Evolutionary conservation across 2,888 invertebrate genomes (phyloP).

Genomic region (Drosophila differens): DNA sequence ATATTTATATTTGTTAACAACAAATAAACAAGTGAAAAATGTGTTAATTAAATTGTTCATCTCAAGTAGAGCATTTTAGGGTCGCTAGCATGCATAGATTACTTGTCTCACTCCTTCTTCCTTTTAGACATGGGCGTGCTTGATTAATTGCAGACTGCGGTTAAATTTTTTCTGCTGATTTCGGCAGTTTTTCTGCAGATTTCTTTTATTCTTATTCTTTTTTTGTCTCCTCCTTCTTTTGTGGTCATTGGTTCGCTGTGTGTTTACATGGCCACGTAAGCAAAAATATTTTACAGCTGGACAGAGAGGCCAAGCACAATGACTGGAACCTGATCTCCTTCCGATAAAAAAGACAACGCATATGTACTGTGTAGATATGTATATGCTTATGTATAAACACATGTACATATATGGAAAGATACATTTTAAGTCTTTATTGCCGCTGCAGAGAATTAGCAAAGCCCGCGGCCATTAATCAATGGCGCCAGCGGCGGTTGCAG

Average conservation of each 20-base stretch:
- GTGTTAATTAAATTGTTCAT: too few species aligned
- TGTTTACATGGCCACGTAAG: conserved; percentile 59
- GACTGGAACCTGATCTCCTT: conserved; percentile 8
- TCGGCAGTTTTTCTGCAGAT: conserved; percentile 54
- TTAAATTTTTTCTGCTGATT: conserved; percentile 69
- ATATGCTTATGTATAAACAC: neutral
- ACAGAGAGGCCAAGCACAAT: conserved; percentile 27
- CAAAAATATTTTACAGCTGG: conserved; percentile 63
- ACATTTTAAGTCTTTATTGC: conserved; percentile 38
- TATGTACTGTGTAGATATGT: neutral
- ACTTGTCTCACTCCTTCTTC: conserved; percentile 6
- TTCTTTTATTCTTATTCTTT: conserved; percentile 6
- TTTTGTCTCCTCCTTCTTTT: neutral
- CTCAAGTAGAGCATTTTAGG: conserved; percentile 42
- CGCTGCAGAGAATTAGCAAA: conserved; percentile 50
- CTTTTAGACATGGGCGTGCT: conserved; percentile 51
- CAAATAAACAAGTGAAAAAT: neutral
- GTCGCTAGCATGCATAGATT: conserved; percentile 43
- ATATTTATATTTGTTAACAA: neutral
- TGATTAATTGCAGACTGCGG: conserved; percentile 75
- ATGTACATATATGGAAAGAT: conserved; percentile 11
- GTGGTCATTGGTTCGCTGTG: conserved; percentile 17
- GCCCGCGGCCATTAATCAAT: conserved; percentile 61
- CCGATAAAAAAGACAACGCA: neutral
- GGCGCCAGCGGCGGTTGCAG: conserved; percentile 28